Evolutionary conservation across 2,113 vertebrate species (phyloP), one percentile per base, ranked within the genome.

Genomic region (Stomatorhinus ivindoensis): DNA sequence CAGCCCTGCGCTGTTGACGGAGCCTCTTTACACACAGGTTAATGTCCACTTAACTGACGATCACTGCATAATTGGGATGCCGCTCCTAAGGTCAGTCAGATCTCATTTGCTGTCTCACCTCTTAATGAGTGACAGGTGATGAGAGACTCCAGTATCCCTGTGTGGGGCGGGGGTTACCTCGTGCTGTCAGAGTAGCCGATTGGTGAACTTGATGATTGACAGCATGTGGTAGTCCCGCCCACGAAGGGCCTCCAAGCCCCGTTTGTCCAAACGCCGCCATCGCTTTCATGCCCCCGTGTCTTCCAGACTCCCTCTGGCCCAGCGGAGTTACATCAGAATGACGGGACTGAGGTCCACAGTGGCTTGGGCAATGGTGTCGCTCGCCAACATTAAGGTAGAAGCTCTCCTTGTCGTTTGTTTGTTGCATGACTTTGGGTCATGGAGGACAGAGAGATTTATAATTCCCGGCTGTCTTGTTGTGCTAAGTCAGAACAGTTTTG

Each of bases 341-440:
- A 95, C 96, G 7, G 98, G 98, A 1, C 95, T 99, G 84, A 94
- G 97, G 61, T 97, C 97, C 2, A 99, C 98, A 3, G 69, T 97
- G 0, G 97, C 98, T 0, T 99, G 98, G 98, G 96, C 97, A 3
- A 97, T 98, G 96, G 94, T 95, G 0, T 97, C 96, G 50, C 91
- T 98, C 55, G 97, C 97, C 90, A 95, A 97, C 89, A 97, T 98
- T 90, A 94, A 95, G 92, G 98, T 98, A 93, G 65, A 44, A 42
- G 42, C 2, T 2, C 8, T 10, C 27, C 4, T 46, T 48, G 51
- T 7, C 46, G 1, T 51, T 51, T 6, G 4, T 82, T 48, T 42
- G 42, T 15, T 21, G 6, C 35, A 35, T 51, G 27, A 3, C 31
- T 35, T 82, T 80, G 69, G n/a, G 69, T 31, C 27, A 39, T 17